A percentile compares a stretch with the other conserved stretches of the same genome.
Evolutionary conservation across 1,140 invertebrate genomes (phyloP).

Genomic region (Drosophila serrata): DNA sequence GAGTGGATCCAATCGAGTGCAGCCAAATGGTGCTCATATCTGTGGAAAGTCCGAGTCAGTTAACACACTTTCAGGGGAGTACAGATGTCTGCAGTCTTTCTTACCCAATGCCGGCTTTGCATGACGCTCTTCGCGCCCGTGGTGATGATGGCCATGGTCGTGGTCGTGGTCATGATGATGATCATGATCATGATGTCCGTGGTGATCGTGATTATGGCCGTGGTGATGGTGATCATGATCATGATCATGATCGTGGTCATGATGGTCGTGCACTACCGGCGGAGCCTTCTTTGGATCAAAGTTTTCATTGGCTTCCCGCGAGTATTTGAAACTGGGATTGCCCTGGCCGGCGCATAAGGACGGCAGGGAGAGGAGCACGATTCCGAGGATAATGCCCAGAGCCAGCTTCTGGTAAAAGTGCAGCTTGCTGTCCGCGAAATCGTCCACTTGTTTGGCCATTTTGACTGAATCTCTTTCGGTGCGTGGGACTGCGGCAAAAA

Average conservation of each 20-base stretch:
- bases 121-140: conserved; percentile 27
- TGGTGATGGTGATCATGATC: conserved; percentile 52
- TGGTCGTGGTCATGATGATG: conserved; percentile 54
- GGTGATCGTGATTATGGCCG: conserved; percentile 48
- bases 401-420: conserved; percentile 66
- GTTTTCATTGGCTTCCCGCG: conserved; percentile 89
- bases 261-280: conserved; percentile 64
- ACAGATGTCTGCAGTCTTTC: background rate
- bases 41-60: conserved; percentile 25
- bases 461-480: conserved; percentile 11
- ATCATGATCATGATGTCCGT: conserved; percentile 53
- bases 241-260: conserved; percentile 74
- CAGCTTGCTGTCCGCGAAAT: conserved; percentile 49
- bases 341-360: conserved; percentile 65
- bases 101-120: conserved; percentile 60
- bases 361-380: conserved; percentile 68
- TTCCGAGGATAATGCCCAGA: conserved; percentile 56
- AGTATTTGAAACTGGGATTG: conserved; percentile 90
- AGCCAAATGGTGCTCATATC: conserved; percentile 89
- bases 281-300: conserved; percentile 62
- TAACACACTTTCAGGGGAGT: background rate
- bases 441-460: conserved; percentile 66
- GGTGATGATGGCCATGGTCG: conserved; percentile 40
- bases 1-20: conserved; percentile 94
- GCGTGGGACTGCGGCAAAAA: conserved; percentile 33